Evolutionary conservation across 2,113 vertebrate genomes (phyloP).

Genomic region (Sylvia atricapilla): DNA sequence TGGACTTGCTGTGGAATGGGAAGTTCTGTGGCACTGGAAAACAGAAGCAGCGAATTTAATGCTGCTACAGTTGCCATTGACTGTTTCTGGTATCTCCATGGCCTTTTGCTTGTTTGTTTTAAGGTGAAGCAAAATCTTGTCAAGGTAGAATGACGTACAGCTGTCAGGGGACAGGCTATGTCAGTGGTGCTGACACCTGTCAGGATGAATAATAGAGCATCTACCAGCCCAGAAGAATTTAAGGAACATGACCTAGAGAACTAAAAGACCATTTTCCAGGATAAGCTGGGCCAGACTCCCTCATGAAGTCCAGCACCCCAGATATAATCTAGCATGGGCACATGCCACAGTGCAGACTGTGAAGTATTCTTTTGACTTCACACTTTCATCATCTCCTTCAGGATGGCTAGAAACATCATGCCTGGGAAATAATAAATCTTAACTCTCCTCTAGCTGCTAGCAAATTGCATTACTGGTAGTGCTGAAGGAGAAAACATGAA

Average conservation of each 20-base stretch:
- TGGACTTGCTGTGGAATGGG: background rate
- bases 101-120: background rate
- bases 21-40: background rate
- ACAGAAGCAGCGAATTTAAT: background rate
- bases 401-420: background rate
- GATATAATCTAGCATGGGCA: background rate
- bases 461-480: background rate
- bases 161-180: background rate
- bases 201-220: background rate
- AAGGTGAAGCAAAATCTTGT: background rate
- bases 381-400: background rate
- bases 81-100: background rate
- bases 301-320: background rate
- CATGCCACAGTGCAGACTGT: background rate
- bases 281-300: background rate
- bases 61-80: background rate
- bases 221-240: background rate
- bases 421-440: background rate
- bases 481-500: background rate
- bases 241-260: background rate
- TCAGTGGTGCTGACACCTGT: background rate
- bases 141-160: background rate
- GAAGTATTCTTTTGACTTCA: background rate
- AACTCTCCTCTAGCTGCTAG: background rate
- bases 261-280: background rate